Conservation (phyloP, 2,113 vertebrate genomes). For the Dicerorhinus sumatrensis region DNA sequence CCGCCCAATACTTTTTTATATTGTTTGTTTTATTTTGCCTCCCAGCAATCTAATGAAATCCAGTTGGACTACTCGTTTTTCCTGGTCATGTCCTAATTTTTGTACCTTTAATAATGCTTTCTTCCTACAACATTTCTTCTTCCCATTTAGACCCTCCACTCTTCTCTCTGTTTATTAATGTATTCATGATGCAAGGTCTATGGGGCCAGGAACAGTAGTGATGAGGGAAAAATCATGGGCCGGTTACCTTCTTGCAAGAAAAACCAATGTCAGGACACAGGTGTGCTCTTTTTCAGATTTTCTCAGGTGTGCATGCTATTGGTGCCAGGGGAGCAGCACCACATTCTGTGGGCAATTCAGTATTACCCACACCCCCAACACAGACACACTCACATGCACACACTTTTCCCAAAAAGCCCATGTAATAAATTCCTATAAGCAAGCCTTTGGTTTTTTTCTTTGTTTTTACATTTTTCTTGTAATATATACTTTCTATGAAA, state of each 20-base stretch:
- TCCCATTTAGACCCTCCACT: not conserved
- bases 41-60: not conserved
- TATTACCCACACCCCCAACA: not conserved
- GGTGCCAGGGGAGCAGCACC: not conserved
- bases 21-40: not conserved
- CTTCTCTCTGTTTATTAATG: not conserved
- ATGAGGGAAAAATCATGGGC: not conserved
- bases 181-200: not conserved
- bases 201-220: not conserved
- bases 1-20: accelerated
- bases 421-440: not conserved
- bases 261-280: not conserved
- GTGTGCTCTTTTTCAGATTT: not conserved
- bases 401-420: not conserved
- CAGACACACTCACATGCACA: not conserved
- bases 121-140: not conserved
- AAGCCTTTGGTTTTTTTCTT: not conserved
- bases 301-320: not conserved
- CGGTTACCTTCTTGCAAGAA: not conserved
- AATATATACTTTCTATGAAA: not conserved
- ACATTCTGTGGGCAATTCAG: not conserved
- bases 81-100: not conserved
- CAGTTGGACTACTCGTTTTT: not conserved
- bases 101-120: not conserved
- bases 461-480: not conserved